Conservation (phyloP, 2,113 vertebrate genomes). For the Dinomys branickii region DNA sequence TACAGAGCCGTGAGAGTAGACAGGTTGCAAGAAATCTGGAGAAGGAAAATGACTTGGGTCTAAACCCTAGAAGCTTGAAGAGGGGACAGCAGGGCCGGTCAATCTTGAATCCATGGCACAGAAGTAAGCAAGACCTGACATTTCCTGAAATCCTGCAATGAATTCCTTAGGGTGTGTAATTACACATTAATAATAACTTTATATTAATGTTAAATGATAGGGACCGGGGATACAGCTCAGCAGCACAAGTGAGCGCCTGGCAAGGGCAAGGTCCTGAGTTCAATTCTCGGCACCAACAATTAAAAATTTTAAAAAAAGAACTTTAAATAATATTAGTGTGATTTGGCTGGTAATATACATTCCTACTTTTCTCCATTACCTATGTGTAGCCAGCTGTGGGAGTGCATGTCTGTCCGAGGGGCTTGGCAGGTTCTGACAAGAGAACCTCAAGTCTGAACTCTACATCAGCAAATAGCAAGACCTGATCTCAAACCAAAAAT, state of each 20-base stretch:
- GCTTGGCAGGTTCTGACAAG: too few species aligned
- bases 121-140: neutral
- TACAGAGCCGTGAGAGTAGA: neutral
- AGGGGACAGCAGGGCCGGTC: neutral
- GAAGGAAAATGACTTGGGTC: neutral
- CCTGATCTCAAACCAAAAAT: too few species aligned
- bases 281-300: too few species aligned
- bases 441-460: too few species aligned
- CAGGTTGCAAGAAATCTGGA: neutral
- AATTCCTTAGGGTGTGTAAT: neutral
- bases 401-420: too few species aligned
- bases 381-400: too few species aligned
- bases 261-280: too few species aligned
- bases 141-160: neutral
- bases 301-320: too few species aligned
- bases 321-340: neutral
- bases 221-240: too few species aligned
- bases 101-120: neutral
- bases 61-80: conserved; percentile 28
- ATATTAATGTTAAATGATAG: too few species aligned
- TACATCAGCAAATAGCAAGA: too few species aligned
- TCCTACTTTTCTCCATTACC: conserved; percentile 31
- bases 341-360: conserved; percentile 25
- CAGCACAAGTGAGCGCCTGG: too few species aligned
- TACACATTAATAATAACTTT: neutral